phyloP scores from a whole-genome alignment of 2,797 vertebrate genomes.

The Delichon dasypus region DNA sequence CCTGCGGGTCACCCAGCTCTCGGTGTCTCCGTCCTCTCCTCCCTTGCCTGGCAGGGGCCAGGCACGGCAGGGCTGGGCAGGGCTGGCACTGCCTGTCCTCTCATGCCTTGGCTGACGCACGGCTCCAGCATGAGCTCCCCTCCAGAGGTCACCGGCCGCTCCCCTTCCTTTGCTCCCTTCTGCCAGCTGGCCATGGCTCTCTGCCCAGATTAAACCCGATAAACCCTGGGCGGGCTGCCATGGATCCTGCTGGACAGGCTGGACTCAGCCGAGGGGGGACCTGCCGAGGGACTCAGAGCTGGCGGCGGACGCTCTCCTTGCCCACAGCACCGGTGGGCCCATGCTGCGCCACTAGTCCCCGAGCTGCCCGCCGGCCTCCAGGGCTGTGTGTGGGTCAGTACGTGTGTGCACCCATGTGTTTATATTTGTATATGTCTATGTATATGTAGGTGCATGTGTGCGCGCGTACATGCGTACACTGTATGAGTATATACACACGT shows the following conservation, averaged over 20 bases:
- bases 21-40: background rate
- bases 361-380: background rate
- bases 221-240: background rate
- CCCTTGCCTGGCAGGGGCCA: background rate
- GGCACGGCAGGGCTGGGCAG: background rate
- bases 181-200: background rate
- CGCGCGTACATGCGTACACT: fast-evolving
- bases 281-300: fast-evolving
- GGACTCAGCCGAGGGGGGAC: background rate
- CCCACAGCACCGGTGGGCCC: fast-evolving
- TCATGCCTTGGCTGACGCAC: background rate
- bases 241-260: background rate
- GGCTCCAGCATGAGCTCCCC: background rate
- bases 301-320: background rate
- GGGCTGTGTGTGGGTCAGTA: background rate
- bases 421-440: fast-evolving
- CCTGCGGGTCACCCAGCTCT: too few species aligned
- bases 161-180: background rate
- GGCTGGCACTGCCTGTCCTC: background rate
- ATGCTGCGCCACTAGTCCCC: too few species aligned
- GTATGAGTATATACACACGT: too few species aligned
- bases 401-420: too few species aligned
- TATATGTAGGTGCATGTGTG: fast-evolving
- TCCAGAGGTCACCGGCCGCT: conserved; percentile 3
- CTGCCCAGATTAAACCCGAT: background rate